Evolutionary conservation across 2,797 vertebrate genomes (phyloP), one percentile per base, ranked within the genome.

Genomic region (Benthosema pterotum): DNA sequence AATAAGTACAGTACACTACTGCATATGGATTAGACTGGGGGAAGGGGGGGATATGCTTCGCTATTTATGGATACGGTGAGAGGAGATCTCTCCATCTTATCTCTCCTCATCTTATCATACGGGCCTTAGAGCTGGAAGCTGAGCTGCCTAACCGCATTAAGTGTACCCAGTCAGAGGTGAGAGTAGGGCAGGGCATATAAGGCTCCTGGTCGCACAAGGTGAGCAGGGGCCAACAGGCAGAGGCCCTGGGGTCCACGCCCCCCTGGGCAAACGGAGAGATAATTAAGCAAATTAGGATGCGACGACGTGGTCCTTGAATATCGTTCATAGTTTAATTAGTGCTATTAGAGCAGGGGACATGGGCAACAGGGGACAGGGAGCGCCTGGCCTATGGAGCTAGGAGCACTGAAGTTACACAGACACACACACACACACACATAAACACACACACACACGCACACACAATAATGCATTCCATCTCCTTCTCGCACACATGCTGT

Each of bases 291-390:
- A 85, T 84, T 86, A 82, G 81, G 74, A 68, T 54, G 65, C 69
- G 74, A 77, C 59, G 52, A 77, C 59, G 52, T 79, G 63, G 71
- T 82, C 70, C 80, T 87, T 79, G 46, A 87, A 87, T 87, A 85
- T 78, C 82, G 84, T 38, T 91, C 91, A 92, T 87, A 71, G 77
- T 83, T 90, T 90, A 92, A 93, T 91, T 91, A 86, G 82, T 73
- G 75, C 80, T 77, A 86, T 88, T 89, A 86, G 71, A 86, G 79
- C 64, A 19, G 52, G 73, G 54, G 52, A 69, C 48, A 59, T 49
- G 72, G 82, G 78, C 66, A 80, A 64, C 60, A 77, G 66, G 80
- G 69, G 49, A 77, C 58, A 55, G 65, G 65, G 57, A 65, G 60
- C 64, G 67, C 55, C 71, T 67, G 81, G 83, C 66, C 67, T 52